These are phyloP conservation scores for Orientallactaga sibirica DNA, from an alignment of 2,797 vertebrate species.

Conservation along the genomic window DNA sequence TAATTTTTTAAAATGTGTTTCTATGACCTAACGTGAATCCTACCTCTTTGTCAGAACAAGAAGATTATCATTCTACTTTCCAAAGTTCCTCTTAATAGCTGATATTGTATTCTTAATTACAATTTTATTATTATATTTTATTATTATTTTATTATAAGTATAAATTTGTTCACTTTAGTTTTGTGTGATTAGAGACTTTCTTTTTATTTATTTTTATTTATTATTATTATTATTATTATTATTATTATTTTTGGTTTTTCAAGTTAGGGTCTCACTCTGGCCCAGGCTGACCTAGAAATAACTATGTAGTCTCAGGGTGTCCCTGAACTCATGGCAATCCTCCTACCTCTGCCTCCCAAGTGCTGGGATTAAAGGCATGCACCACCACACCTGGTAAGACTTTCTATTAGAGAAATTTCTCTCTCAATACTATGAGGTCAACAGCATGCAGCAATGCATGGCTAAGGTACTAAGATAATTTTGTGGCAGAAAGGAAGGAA, in stretches of 20 bases:
- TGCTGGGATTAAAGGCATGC: too few relatives aligned
- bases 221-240: too few relatives aligned
- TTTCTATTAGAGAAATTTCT: neutral
- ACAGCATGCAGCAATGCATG: neutral
- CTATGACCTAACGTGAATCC: neutral
- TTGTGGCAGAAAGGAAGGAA: slow-evolving; percentile 23
- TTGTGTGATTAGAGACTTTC: slow-evolving; percentile 12
- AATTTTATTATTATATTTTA: too few relatives aligned
- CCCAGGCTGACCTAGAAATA: too few relatives aligned
- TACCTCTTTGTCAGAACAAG: neutral
- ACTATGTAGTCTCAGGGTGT: too few relatives aligned
- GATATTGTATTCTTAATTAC: neutral
- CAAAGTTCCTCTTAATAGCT: neutral
- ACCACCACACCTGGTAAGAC: neutral
- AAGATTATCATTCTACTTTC: neutral
- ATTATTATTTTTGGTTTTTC: too few relatives aligned
- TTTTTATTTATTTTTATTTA: too few relatives aligned
- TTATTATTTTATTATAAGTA: neutral
- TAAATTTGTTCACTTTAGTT: neutral
- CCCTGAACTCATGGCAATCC: too few relatives aligned
- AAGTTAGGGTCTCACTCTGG: too few relatives aligned
- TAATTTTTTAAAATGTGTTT: neutral
- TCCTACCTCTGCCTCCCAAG: too few relatives aligned
- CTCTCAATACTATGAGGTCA: neutral
- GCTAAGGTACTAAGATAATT: slow-evolving; percentile 47